Percentiles rank a stretch among this genome's conserved stretches.
These are phyloP conservation scores for Gorsachius goisagi DNA, from an alignment of 2,113 vertebrate genomes.

Conservation along the genomic window DNA sequence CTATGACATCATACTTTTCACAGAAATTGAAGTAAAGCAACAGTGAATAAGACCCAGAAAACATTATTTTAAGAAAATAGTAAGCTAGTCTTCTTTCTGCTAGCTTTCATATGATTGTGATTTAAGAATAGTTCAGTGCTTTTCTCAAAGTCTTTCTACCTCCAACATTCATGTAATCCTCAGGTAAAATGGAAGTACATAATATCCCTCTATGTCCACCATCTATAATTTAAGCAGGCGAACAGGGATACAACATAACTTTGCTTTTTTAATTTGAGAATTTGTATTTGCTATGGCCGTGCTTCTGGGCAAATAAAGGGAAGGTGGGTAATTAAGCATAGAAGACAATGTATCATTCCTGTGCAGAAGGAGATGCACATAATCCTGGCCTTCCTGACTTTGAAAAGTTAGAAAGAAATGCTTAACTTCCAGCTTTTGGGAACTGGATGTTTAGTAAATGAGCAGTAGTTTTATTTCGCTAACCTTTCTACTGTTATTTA, in stretches of 20 bases:
- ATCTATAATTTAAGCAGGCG: neutral
- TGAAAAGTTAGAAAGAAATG: neutral
- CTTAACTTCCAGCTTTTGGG: neutral
- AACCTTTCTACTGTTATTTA: neutral
- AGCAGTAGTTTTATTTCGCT: neutral
- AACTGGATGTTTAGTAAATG: neutral
- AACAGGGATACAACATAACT: neutral
- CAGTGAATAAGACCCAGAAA: neutral
- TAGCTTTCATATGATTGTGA: neutral
- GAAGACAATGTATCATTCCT: neutral
- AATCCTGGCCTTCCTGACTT: neutral
- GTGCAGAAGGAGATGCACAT: neutral
- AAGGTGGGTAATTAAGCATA: neutral
- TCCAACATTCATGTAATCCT: neutral
- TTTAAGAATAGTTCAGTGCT: neutral
- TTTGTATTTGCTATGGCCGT: neutral
- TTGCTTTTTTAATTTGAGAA: neutral
- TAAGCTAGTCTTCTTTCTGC: neutral
- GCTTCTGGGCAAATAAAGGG: neutral
- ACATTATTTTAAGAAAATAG: neutral
- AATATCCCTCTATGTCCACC: neutral
- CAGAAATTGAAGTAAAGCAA: neutral
- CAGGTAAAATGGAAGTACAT: neutral
- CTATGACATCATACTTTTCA: neutral
- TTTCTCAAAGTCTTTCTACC: neutral